Percentiles rank a stretch among this genome's conserved stretches.
Conservation (phyloP, 1,140 invertebrate genomes). For the Drosophila sproati region DNA sequence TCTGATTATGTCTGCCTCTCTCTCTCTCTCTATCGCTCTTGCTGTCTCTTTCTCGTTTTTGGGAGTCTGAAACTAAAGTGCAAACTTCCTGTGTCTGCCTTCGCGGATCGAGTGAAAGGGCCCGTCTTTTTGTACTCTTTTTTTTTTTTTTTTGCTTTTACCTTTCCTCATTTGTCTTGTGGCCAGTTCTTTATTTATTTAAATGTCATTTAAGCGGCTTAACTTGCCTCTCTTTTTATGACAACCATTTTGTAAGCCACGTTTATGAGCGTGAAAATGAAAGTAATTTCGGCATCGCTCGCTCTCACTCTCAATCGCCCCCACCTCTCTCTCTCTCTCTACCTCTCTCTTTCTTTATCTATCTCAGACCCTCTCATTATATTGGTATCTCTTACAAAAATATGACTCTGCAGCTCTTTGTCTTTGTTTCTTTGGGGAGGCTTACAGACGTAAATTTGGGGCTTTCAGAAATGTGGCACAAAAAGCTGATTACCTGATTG, state of each 20-base stretch:
- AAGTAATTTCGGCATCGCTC: conserved; percentile 72
- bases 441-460: conserved; percentile 47
- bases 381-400: conserved; percentile 25
- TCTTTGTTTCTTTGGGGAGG: neutral
- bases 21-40: neutral
- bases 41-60: conserved; percentile 9
- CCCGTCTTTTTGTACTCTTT: conserved; percentile 10
- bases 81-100: conserved; percentile 61
- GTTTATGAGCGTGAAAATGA: conserved; percentile 80
- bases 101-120: conserved; percentile 62
- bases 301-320: conserved; percentile 7
- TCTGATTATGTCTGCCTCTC: neutral
- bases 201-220: conserved; percentile 80
- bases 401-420: conserved; percentile 59
- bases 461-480: conserved; percentile 72
- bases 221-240: conserved; percentile 64
- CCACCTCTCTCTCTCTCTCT: conserved; percentile 4
- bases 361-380: conserved; percentile 22
- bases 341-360: neutral
- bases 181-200: conserved; percentile 62
- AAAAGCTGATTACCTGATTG: conserved; percentile 56
- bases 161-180: conserved; percentile 59
- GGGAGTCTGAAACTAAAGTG: conserved; percentile 33
- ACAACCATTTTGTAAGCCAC: conserved; percentile 63
- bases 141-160: conserved; percentile 32